Percentiles rank a stretch among this genome's conserved stretches.
Evolutionary conservation across 2,888 invertebrate species (phyloP).

Genomic region (Lamellibrachia columna): DNA sequence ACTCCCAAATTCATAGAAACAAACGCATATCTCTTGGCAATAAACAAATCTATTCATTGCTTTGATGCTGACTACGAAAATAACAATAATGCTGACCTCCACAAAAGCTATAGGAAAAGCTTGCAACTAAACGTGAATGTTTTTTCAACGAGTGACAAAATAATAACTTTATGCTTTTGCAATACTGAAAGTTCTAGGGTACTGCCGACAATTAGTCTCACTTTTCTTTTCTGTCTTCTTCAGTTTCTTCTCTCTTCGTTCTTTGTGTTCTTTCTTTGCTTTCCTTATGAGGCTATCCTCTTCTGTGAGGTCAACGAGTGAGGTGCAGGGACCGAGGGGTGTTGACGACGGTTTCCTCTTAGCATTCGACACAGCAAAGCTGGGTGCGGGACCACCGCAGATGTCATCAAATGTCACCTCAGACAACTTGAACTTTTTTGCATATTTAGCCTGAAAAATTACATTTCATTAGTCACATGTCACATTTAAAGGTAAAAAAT

Average conservation of each 20-base stretch:
- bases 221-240: slow-evolving; percentile 29
- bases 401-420: slow-evolving; percentile 80
- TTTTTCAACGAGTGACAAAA: background rate
- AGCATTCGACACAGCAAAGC: slow-evolving; percentile 69
- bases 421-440: slow-evolving; percentile 72
- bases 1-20: too few species aligned
- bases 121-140: background rate
- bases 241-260: slow-evolving; percentile 33
- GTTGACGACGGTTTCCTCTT: slow-evolving; percentile 45
- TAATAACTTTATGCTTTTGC: background rate
- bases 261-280: slow-evolving; percentile 33
- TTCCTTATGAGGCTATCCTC: slow-evolving; percentile 32
- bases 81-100: background rate
- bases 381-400: slow-evolving; percentile 83
- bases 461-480: background rate
- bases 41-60: background rate
- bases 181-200: background rate
- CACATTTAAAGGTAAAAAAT: background rate
- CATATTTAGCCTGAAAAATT: slow-evolving; percentile 20
- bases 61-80: too few species aligned
- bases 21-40: background rate
- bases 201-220: background rate
- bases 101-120: background rate
- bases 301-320: slow-evolving; percentile 32
- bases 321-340: background rate